Evolutionary conservation across 2,113 vertebrate genomes (phyloP).

Genomic region (Climacteris rufus): DNA sequence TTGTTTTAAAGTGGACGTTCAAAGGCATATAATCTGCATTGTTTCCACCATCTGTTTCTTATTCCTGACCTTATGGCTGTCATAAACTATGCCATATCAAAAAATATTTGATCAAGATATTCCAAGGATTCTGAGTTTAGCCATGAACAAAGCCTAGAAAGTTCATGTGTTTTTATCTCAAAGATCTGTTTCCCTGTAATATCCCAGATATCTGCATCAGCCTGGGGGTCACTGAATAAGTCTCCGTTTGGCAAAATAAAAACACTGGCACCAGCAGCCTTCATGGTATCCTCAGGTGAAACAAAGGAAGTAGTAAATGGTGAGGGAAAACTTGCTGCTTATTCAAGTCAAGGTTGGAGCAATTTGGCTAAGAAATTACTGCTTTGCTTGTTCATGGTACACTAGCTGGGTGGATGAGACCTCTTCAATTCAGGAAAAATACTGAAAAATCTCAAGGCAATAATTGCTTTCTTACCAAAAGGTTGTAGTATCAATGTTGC

Average conservation of each 20-base stretch:
- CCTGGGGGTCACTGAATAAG: not conserved
- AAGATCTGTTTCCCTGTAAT: not conserved
- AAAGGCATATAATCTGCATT: constrained; percentile 26
- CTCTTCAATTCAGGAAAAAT: not conserved
- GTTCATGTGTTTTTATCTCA: not conserved
- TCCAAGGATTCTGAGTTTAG: not conserved
- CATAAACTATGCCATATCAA: not conserved
- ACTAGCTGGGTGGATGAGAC: not conserved
- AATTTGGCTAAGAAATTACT: not conserved
- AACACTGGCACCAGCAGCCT: not conserved
- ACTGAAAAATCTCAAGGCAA: not conserved
- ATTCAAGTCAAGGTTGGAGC: not conserved
- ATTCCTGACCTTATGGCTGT: not conserved
- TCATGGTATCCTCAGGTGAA: not conserved
- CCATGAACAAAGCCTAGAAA: not conserved
- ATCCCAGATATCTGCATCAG: not conserved
- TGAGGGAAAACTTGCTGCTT: not conserved
- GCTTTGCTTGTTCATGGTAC: not conserved
- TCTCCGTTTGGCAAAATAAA: not conserved
- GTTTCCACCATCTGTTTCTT: constrained; percentile 39
- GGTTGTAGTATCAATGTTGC: not conserved
- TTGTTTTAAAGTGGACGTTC: constrained; percentile 21
- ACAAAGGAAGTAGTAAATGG: not conserved
- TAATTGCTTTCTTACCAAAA: not conserved
- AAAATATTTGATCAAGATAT: constrained; percentile 12